Base-by-base conservation (phyloP, 92 coral and sea anemone species). In the Porites divaricata region DNA sequence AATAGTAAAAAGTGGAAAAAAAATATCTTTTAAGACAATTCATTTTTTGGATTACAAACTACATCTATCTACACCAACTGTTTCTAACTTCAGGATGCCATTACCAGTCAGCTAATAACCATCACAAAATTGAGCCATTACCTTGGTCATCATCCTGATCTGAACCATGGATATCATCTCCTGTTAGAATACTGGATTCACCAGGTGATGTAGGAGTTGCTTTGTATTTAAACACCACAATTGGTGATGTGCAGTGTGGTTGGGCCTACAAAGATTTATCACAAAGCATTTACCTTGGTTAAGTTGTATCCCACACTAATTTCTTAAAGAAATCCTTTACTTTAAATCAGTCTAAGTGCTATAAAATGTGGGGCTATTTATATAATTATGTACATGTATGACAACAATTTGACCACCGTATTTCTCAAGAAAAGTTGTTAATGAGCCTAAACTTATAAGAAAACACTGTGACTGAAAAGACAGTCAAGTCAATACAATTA, bases 191-290 rank as follows among this genome's bases (percentile, higher is more conserved):
- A 48, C 77, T 82, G 35, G 86, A 24, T 23, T 81, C 81, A 53
- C 70, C 59, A 12, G 75, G 76, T 45, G 90, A 84, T 41, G 89
- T 76, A 71, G 88, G 93, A 25, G 89, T 84, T 9, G 98, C 99
- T 85, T 90, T 90, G 88, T 95, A 97, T 22, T 91, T 90, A 76
- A 97, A 97, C 41, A 97, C 95, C 17, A 95, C 98, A 67, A 91
- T 90, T 51, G 95, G 98, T 1, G 99, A 95, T 77, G 91, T 89
- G 76, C 95, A 97, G 86, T 95, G 99, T 19, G 95, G 91, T 84
- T 96, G 99, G 53, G 93, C 95, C 99, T 96, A 83, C 5, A 28
- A 75, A 82, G 4, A 51, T 63, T 69, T 23, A 61, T 16, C 20
- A 61, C 10, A 61, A 16, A n/a, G 23, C n/a, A 8, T 61, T 15